A percentile compares a stretch with the other conserved stretches of the same genome.
phyloP scores from a whole-genome alignment of 2,797 vertebrate genomes.

The Enteromius anoplus region DNA sequence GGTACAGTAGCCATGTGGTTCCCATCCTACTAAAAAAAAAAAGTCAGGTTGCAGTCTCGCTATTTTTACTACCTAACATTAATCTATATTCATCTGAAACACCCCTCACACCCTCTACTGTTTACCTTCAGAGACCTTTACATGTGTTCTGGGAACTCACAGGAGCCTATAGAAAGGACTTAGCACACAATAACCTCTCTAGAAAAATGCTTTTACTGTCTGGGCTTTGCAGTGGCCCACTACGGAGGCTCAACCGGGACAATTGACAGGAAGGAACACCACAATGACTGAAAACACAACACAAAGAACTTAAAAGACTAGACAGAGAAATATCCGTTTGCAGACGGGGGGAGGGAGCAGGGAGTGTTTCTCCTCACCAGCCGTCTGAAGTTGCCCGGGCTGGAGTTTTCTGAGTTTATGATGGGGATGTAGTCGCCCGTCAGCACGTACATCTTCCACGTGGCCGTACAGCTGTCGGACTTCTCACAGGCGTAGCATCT shows the following conservation, averaged over 20 bases:
- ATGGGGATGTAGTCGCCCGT: conserved; percentile 69
- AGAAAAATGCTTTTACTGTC: conserved; percentile 23
- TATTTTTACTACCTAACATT: neutral
- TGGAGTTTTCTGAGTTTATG: conserved; percentile 72
- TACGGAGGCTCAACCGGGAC: conserved; percentile 36
- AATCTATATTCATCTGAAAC: neutral
- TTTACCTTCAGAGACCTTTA: conserved; percentile 12
- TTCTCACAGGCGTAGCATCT: conserved; percentile 89
- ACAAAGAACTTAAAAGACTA: conserved; percentile 40
- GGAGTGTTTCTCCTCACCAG: conserved; percentile 70
- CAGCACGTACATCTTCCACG: conserved; percentile 88
- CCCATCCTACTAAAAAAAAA: too few species aligned
- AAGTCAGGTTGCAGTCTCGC: neutral
- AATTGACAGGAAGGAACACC: conserved; percentile 49
- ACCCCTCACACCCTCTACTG: conserved; percentile 34
- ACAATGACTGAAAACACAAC: conserved; percentile 34
- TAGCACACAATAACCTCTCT: conserved; percentile 42
- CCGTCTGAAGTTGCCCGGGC: conserved; percentile 75
- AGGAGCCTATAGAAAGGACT: conserved; percentile 29
- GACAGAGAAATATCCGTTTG: conserved; percentile 8
- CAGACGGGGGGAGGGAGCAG: conserved; percentile 4
- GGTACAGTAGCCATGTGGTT: neutral
- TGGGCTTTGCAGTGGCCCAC: conserved; percentile 41
- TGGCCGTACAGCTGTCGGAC: conserved; percentile 77
- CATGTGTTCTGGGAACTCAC: conserved; percentile 38